Percentiles rank a stretch among this genome's conserved stretches.
Evolutionary conservation across 2,888 invertebrate genomes (phyloP).

Genomic region (Sminthurinus aureus): DNA sequence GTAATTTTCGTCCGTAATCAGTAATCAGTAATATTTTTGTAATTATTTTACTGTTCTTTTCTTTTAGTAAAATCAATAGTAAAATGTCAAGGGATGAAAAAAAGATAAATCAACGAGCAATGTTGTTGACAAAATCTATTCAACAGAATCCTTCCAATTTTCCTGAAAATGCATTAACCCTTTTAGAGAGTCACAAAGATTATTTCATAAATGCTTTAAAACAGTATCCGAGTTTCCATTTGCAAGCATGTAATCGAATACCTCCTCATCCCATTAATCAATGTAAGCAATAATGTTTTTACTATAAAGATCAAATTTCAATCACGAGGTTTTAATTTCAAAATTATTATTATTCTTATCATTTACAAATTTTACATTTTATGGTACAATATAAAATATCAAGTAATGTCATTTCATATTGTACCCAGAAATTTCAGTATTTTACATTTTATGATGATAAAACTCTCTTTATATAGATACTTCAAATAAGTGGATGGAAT

Average conservation of each 20-base stretch:
- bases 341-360: background rate
- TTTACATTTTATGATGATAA: too few relatives aligned
- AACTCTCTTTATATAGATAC: too few relatives aligned
- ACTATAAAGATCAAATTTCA: background rate
- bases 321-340: background rate
- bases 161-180: slow-evolving; percentile 1
- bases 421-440: too few relatives aligned
- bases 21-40: too few relatives aligned
- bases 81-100: background rate
- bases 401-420: too few relatives aligned
- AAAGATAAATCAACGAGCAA: background rate
- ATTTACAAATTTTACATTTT: too few relatives aligned
- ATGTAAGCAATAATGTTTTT: slow-evolving; percentile 1
- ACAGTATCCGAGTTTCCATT: background rate
- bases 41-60: background rate
- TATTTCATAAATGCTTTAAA: background rate
- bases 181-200: background rate
- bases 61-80: background rate
- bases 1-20: too few relatives aligned
- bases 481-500: background rate
- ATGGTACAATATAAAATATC: too few relatives aligned
- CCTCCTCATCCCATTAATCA: background rate
- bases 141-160: background rate
- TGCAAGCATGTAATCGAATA: background rate
- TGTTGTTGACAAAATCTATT: background rate